Evolutionary conservation across 2,888 invertebrate species (phyloP), one percentile per base, ranked within the genome.

Genomic region (Drosophila antonietae): DNA sequence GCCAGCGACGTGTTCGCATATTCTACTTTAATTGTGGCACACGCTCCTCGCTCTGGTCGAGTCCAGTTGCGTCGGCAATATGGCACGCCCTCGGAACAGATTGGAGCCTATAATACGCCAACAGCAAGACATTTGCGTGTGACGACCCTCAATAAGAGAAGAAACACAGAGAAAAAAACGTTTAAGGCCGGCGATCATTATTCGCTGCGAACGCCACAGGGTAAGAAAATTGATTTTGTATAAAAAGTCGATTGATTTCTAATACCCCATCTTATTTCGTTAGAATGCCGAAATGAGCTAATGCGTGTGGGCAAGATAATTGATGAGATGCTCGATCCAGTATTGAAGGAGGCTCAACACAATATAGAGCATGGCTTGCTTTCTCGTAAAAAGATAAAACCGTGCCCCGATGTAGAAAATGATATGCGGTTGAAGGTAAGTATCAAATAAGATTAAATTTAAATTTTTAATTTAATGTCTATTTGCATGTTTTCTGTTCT

Each of bases 181-280:
- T 92, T 92, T 65, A 83, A 80, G 10, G 79, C 91, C 0, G 92
- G 91, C 3, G 92, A 93, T 85, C 92, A 92, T 67, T 91, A 91
- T 73, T 88, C 89, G 0, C 60, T 93, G 15, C 81, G 93, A 20
- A 92, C 91, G 4, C 80, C 88, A 5, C 89, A 91, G 79, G 92
- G 92, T 92, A 73, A 60, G 62, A 0, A 0, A 5, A 10, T 28
- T 10, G 1, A 23, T 7, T 5, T 5, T 0, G 6, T n/a, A 46
- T 6, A 18, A 7, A 14, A 18, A 7, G 12, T 41, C 15, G n/a
- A 1, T 10, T 2, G 33, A 51, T n/a, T 35, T 10, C 0, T 18
- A 28, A 53, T n/a, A 33, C 33, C 14, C 41, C 55, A 37, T 5
- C 23, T 8, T 8, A 28, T 35, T n/a, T 47, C 1, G 5, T 5